phyloP scores from a whole-genome alignment of 2,113 vertebrate species.

The Egretta garzetta region DNA sequence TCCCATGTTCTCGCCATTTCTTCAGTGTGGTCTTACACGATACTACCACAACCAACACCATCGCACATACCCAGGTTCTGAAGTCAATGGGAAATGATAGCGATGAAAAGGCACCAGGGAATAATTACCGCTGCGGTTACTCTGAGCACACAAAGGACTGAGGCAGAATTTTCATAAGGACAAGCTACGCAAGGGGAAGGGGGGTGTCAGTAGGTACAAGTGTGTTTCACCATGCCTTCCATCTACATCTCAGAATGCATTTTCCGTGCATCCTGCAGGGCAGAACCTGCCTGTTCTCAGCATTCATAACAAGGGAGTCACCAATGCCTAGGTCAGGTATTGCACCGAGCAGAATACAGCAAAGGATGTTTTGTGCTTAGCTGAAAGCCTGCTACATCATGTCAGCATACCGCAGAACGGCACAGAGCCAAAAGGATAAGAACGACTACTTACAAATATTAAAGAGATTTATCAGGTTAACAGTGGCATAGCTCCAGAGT shows the following conservation, averaged over 20 bases:
- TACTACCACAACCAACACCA: background rate
- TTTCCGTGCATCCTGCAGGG: background rate
- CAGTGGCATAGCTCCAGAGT: background rate
- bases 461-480: constrained; percentile 12
- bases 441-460: background rate
- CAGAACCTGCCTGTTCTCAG: background rate
- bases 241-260: background rate
- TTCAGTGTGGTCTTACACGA: background rate
- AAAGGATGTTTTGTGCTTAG: background rate
- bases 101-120: background rate
- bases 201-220: background rate
- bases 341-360: background rate
- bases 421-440: background rate
- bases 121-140: background rate
- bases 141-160: background rate
- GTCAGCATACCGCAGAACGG: background rate
- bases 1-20: background rate
- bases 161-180: background rate
- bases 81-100: background rate
- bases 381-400: background rate
- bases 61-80: background rate
- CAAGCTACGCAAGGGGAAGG: background rate
- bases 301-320: background rate
- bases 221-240: background rate
- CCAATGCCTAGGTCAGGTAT: background rate